These are phyloP conservation scores for Epinotia bilunana DNA, from an alignment of 2,888 invertebrate species.

Conservation along the genomic window DNA sequence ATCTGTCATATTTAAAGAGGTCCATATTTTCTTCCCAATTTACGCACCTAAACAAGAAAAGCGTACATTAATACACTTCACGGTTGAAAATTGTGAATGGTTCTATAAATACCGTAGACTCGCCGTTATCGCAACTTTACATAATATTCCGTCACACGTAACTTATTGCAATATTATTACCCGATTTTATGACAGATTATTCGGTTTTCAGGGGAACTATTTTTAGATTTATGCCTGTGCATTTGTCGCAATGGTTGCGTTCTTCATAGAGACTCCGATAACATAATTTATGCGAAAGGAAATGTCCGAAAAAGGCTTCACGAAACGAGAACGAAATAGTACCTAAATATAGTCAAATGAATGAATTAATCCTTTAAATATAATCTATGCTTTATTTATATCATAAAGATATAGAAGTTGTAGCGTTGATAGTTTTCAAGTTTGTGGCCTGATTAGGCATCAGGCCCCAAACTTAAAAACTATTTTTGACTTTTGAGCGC, in stretches of 20 bases:
- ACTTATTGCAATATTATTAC: constrained; percentile 22
- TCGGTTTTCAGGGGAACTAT: not conserved
- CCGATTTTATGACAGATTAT: constrained; percentile 1
- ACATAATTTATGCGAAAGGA: too few relatives aligned
- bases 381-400: too few relatives aligned
- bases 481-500: too few relatives aligned
- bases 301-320: too few relatives aligned
- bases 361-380: too few relatives aligned
- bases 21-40: not conserved
- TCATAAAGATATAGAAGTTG: too few relatives aligned
- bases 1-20: not conserved
- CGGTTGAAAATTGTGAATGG: constrained; percentile 6
- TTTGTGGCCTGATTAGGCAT: too few relatives aligned
- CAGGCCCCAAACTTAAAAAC: too few relatives aligned
- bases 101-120: not conserved
- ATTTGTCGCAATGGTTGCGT: not conserved
- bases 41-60: not conserved
- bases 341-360: too few relatives aligned
- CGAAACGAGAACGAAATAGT: too few relatives aligned
- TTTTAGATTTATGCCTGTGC: not conserved
- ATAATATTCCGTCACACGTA: constrained; percentile 17
- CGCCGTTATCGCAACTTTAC: constrained; percentile 15
- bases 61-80: constrained; percentile 6
- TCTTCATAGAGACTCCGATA: not conserved
- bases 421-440: too few relatives aligned